These are phyloP conservation scores for Hiodon tergisus DNA, from an alignment of 2,113 vertebrate species.

Conservation along the genomic window DNA sequence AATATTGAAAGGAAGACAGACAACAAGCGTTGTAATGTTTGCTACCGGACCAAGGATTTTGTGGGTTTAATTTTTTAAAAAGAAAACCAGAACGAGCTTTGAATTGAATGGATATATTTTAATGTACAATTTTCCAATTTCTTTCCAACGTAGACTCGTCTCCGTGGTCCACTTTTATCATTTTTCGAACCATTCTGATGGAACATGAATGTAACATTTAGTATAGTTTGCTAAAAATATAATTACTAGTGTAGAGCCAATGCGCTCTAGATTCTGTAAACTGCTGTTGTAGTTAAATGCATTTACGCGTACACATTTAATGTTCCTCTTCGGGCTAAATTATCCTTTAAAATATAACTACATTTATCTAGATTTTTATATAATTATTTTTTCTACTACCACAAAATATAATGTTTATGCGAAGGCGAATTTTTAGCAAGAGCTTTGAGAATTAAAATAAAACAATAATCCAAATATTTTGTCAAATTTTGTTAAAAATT, in stretches of 20 bases:
- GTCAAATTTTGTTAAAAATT: slow-evolving; percentile 34
- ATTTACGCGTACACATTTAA: slow-evolving; percentile 3
- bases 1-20: slow-evolving; percentile 34
- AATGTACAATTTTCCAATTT: background rate
- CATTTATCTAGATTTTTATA: slow-evolving; percentile 1
- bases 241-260: slow-evolving; percentile 16
- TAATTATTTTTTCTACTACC: slow-evolving; percentile 1
- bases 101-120: slow-evolving; percentile 58
- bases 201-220: slow-evolving; percentile 25
- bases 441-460: background rate
- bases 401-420: slow-evolving; percentile 5
- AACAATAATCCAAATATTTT: slow-evolving; percentile 18
- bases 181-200: slow-evolving; percentile 26
- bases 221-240: slow-evolving; percentile 5
- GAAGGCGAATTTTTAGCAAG: background rate
- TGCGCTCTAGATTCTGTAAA: slow-evolving; percentile 6
- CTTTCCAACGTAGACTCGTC: background rate
- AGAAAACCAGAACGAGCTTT: slow-evolving; percentile 50
- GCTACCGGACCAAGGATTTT: slow-evolving; percentile 59
- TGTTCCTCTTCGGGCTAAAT: slow-evolving; percentile 7
- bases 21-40: slow-evolving; percentile 31
- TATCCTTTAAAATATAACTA: background rate
- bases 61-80: slow-evolving; percentile 56
- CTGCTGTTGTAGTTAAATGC: slow-evolving; percentile 21
- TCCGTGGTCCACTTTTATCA: too few species aligned